phyloP scores from a whole-genome alignment of 1,140 invertebrate genomes.

The Pogonomyrmex barbatus region DNA sequence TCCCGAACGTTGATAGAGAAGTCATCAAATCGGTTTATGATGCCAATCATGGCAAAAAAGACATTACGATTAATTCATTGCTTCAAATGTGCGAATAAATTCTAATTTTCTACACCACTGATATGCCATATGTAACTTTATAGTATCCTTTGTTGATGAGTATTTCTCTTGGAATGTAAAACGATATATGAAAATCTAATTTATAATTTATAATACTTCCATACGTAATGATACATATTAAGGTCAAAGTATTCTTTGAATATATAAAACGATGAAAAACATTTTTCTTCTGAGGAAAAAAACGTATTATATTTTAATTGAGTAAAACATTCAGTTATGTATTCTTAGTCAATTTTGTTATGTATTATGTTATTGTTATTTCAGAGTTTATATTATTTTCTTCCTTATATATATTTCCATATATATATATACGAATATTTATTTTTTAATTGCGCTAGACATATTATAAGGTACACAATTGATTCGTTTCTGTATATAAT shows the following conservation, averaged over 20 bases:
- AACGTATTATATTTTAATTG: conserved; percentile 21
- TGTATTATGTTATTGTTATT: conserved; percentile 43
- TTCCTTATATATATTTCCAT: conserved; percentile 3
- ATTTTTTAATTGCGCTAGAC: conserved; percentile 22
- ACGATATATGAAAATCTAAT: conserved; percentile 65
- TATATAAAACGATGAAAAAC: conserved; percentile 49
- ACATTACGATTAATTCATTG: conserved; percentile 95
- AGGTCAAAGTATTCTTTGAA: conserved; percentile 46
- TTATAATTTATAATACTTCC: conserved; percentile 67
- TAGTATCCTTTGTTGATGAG: conserved; percentile 77
- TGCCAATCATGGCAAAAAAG: conserved; percentile 95
- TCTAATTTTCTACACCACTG: conserved; percentile 48
- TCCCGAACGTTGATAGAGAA: conserved; percentile 96
- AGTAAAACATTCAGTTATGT: conserved; percentile 43
- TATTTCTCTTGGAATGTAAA: conserved; percentile 78
- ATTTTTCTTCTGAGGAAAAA: conserved; percentile 47
- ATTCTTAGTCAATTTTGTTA: conserved; percentile 57
- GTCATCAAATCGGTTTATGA: conserved; percentile 96
- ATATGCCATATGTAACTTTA: conserved; percentile 66
- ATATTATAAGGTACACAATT: conserved; percentile 2
- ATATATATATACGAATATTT: conserved; percentile 1
- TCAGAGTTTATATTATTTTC: conserved; percentile 47
- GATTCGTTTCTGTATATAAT: conserved; percentile 42
- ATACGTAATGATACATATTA: conserved; percentile 48
- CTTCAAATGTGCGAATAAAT: conserved; percentile 92